Conservation (phyloP, 92 coral and sea anemone genomes). For the Porites lobata region DNA sequence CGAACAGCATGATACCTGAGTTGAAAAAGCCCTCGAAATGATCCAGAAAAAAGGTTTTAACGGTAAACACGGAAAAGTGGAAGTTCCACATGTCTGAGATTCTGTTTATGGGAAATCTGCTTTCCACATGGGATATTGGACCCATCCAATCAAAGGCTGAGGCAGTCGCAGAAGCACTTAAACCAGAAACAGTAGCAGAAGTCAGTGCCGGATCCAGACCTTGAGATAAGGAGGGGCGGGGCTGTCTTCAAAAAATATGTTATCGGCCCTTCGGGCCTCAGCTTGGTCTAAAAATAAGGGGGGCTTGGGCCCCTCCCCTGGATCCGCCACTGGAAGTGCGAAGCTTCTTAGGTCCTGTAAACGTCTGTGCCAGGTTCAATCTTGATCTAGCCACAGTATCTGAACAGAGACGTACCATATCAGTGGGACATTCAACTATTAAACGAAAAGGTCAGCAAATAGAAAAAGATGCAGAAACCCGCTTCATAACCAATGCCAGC, state of each 20-base stretch:
- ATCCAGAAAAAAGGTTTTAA: slow-evolving; percentile 11
- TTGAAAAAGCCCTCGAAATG: background rate
- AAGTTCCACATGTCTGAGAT: slow-evolving; percentile 21
- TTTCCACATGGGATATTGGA: slow-evolving; percentile 63
- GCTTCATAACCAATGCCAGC: slow-evolving; percentile 34
- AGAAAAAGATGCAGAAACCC: slow-evolving; percentile 57
- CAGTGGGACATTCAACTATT: slow-evolving; percentile 38
- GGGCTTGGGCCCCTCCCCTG: too few species aligned
- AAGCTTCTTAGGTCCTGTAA: slow-evolving; percentile 45
- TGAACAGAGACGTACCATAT: slow-evolving; percentile 33
- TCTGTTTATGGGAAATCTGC: slow-evolving; percentile 51
- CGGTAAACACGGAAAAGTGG: slow-evolving; percentile 29
- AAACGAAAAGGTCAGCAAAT: slow-evolving; percentile 30
- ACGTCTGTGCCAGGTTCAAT: slow-evolving; percentile 27
- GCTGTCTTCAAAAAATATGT: too few species aligned
- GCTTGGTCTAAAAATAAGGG: too few species aligned
- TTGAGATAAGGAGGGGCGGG: too few species aligned
- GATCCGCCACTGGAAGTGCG: too few species aligned
- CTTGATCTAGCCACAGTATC: slow-evolving; percentile 50
- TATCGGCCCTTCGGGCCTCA: too few species aligned
- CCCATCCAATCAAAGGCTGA: slow-evolving; percentile 60
- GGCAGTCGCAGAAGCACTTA: slow-evolving; percentile 69
- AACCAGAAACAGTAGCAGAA: slow-evolving; percentile 71
- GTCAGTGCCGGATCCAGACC: slow-evolving; percentile 8
- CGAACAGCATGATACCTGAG: slow-evolving; percentile 14